Conservation (phyloP, 2,113 vertebrate genomes). For the Colinus virginianus region DNA sequence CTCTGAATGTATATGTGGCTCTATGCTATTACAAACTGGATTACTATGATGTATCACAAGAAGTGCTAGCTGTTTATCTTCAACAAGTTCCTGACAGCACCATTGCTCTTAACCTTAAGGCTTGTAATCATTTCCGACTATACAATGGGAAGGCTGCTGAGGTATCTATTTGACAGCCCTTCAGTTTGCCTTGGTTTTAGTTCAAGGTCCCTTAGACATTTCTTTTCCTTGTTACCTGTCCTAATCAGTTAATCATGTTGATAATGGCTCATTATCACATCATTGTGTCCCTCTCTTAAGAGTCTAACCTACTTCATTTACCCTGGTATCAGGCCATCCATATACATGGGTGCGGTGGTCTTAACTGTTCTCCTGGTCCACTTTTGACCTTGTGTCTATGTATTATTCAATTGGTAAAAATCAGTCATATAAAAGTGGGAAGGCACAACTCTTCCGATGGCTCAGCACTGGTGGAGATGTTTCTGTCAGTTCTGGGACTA, state of each 20-base stretch:
- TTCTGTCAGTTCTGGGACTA: neutral
- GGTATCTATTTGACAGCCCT: slow-evolving; percentile 77
- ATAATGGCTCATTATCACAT: neutral
- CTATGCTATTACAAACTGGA: slow-evolving; percentile 98
- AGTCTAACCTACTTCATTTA: neutral
- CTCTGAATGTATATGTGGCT: slow-evolving; percentile 96
- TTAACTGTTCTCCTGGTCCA: neutral
- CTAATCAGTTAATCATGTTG: neutral
- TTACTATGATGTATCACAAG: slow-evolving; percentile 97
- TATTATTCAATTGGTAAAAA: neutral
- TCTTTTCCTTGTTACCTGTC: neutral
- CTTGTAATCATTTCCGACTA: slow-evolving; percentile 96
- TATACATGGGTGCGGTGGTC: neutral
- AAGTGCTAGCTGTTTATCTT: slow-evolving; percentile 95
- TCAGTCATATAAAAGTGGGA: neutral
- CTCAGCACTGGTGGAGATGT: neutral
- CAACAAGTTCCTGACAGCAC: slow-evolving; percentile 96
- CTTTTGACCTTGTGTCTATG: neutral
- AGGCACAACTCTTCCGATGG: neutral
- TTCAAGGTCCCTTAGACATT: neutral
- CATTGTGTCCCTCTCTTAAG: neutral
- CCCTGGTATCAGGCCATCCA: neutral
- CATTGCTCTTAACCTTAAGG: slow-evolving; percentile 97
- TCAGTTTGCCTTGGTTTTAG: slow-evolving; percentile 5
- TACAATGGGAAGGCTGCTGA: slow-evolving; percentile 97